Base-by-base conservation (phyloP, 2,113 vertebrate species). In the Pseudopodoces humilis region DNA sequence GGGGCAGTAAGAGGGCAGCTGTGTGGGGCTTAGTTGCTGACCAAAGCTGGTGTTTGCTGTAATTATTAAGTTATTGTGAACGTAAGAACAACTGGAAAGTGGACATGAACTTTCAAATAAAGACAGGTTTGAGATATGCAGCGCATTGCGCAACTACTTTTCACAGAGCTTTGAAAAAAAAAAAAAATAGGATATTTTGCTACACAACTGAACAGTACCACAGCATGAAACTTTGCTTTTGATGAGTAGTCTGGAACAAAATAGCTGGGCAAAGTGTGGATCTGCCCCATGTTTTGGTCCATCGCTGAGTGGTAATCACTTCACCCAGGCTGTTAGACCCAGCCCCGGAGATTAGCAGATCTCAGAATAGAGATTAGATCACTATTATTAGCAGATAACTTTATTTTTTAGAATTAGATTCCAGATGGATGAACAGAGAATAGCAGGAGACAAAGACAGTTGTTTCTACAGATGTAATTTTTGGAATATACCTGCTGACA, bases 391-490 rank as follows among this genome's bases (percentile, higher is more conserved):
- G 52, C 18, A 90, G 50, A 68, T 70, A 81, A 68, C 47, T 90
- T 94, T 70, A 58, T 96, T 97, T 91, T 93, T 94, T 33, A 63
- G 76, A 90, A 90, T 88, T 92, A 86, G 56, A 86, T 83, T 93
- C 82, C 83, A 81, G 64, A 46, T 53, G 77, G 44, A 63, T 74
- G 88, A 88, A 74, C 50, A 67, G 76, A 74, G 56, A 90, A 62
- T 58, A 86, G 75, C 59, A 80, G 93, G 46, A 96, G 44, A 52
- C 39, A 28, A 87, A 88, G 39, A 16, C 59, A 92, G 82, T 86
- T 24, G 15, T 89, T 88, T 95, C 76, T 82, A 71, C 35, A 85
- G 71, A 78, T 93, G 72, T 82, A 81, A 64, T 88, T 94, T 96
- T 94, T 78, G 47, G 85, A 94, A 71, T 86, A 70, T 70, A 83